These are phyloP conservation scores for Gonatopus flavifemur DNA, from an alignment of 1,140 invertebrate species.

Conservation along the genomic window DNA sequence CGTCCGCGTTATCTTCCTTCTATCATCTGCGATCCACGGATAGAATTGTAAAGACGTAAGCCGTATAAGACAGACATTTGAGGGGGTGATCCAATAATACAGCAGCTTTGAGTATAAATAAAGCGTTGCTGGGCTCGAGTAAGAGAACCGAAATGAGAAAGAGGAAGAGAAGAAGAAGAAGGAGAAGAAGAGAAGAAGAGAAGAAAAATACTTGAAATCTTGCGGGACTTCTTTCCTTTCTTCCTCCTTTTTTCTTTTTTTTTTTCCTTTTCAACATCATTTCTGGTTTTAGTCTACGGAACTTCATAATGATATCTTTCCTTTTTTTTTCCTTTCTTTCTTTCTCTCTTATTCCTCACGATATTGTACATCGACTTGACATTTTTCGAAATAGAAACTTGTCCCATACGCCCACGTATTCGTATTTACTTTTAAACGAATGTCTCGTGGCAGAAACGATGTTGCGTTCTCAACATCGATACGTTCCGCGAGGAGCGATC, in stretches of 20 bases:
- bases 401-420: neutral
- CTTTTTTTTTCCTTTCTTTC: neutral
- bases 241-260: neutral
- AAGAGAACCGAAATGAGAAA: conserved; percentile 38
- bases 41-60: conserved; percentile 26
- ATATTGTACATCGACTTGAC: conserved; percentile 9
- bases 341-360: conserved; percentile 8
- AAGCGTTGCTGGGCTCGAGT: conserved; percentile 39
- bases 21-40: no score
- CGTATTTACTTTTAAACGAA: conserved; percentile 3
- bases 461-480: conserved; percentile 1
- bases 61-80: conserved; percentile 35
- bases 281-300: no score
- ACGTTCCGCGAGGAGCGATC: conserved; percentile 10
- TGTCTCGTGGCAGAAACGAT: conserved; percentile 14
- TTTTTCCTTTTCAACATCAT: conserved; percentile 1
- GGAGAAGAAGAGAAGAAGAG: neutral
- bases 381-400: conserved; percentile 18
- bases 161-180: neutral
- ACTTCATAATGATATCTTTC: no score
- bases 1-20: no score
- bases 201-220: neutral
- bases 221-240: conserved; percentile 14
- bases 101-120: conserved; percentile 49
- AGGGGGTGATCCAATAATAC: conserved; percentile 51